Conservation (phyloP, 2,113 vertebrate species). For the Nothobranchius furzeri region DNA sequence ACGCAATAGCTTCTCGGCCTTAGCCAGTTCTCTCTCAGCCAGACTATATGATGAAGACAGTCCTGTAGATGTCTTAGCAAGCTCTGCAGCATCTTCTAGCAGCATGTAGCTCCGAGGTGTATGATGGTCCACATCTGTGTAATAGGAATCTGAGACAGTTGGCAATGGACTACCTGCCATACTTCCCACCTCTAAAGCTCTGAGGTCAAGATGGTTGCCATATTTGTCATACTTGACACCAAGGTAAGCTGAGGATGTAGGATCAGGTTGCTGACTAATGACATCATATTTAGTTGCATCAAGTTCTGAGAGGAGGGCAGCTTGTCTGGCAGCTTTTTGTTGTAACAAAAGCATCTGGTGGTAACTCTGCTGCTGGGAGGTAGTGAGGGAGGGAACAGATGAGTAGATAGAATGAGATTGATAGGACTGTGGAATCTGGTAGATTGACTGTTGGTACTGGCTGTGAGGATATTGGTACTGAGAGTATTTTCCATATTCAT, state of each 20-base stretch:
- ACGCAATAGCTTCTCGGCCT: constrained; percentile 90
- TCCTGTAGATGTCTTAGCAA: constrained; percentile 86
- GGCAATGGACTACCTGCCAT: constrained; percentile 93
- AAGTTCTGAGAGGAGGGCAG: constrained; percentile 86
- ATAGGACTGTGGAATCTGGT: constrained; percentile 90
- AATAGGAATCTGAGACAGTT: constrained; percentile 93
- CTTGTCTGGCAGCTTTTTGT: constrained; percentile 89
- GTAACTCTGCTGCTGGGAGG: constrained; percentile 90
- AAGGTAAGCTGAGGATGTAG: constrained; percentile 85
- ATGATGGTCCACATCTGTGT: constrained; percentile 93
- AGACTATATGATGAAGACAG: constrained; percentile 89
- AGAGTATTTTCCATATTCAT: constrained; percentile 91
- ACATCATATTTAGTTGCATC: constrained; percentile 97
- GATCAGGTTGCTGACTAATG: constrained; percentile 90
- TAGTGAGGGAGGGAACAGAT: constrained; percentile 88
- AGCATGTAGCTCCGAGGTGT: constrained; percentile 90
- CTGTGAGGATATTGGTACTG: constrained; percentile 91
- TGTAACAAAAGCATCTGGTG: constrained; percentile 94
- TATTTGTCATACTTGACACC: constrained; percentile 95
- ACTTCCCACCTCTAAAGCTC: constrained; percentile 89
- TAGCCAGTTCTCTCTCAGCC: constrained; percentile 92
- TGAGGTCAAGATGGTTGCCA: constrained; percentile 90
- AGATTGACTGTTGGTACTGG: constrained; percentile 91
- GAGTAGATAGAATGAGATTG: constrained; percentile 92
- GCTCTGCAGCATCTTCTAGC: constrained; percentile 94